Evolutionary conservation across 1,140 invertebrate species (phyloP).

Genomic region (Drosophila pseudoobscura): DNA sequence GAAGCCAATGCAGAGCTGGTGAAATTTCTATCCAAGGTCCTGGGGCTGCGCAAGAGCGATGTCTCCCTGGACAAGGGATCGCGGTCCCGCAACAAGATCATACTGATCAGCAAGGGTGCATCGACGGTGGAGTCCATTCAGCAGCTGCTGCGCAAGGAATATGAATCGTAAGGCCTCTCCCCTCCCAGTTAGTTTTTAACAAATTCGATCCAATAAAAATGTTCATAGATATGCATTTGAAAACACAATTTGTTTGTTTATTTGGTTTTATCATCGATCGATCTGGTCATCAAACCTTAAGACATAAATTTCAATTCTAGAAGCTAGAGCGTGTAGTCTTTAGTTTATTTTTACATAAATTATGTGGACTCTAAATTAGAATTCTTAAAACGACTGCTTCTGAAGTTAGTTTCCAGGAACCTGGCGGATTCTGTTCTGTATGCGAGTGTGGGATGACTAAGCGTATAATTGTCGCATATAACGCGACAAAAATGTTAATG

Average conservation of each 20-base stretch:
- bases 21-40: slow-evolving; percentile 88
- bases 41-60: slow-evolving; percentile 88
- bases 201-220: slow-evolving; percentile 6
- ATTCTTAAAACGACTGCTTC: slow-evolving; percentile 70
- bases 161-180: slow-evolving; percentile 27
- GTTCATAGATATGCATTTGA: slow-evolving; percentile 17
- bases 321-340: slow-evolving; percentile 63
- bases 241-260: slow-evolving; percentile 57
- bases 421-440: slow-evolving; percentile 13
- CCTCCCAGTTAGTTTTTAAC: no score
- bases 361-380: slow-evolving; percentile 79
- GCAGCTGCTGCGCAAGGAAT: slow-evolving; percentile 62
- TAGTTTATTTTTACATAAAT: slow-evolving; percentile 69
- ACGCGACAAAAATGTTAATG: slow-evolving; percentile 67
- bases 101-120: slow-evolving; percentile 75
- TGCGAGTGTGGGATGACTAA: slow-evolving; percentile 45
- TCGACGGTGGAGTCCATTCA: slow-evolving; percentile 59
- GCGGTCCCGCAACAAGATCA: slow-evolving; percentile 80
- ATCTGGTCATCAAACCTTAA: slow-evolving; percentile 67
- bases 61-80: slow-evolving; percentile 86
- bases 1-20: slow-evolving; percentile 91
- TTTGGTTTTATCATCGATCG: slow-evolving; percentile 66
- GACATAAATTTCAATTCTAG: slow-evolving; percentile 37
- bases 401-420: slow-evolving; percentile 42
- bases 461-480: slow-evolving; percentile 68